Percentiles rank a stretch among this genome's conserved stretches.
Evolutionary conservation across 2,888 invertebrate species (phyloP).

Genomic region (Eupithecia pulchellata): DNA sequence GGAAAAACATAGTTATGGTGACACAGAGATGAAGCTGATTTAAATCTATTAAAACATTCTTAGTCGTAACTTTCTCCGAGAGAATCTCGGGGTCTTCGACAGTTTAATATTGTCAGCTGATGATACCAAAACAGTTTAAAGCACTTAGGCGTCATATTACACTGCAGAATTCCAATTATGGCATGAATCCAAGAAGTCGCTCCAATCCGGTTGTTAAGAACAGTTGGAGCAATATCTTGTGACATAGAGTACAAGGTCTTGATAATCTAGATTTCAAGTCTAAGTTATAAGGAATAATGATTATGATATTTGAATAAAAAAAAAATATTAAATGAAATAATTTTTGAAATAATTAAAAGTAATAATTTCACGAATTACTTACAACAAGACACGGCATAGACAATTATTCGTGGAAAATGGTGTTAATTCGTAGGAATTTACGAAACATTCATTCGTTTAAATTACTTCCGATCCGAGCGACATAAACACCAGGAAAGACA

Average conservation of each 20-base stretch:
- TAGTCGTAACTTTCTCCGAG: slow-evolving; percentile 34
- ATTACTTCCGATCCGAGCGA: slow-evolving; percentile 14
- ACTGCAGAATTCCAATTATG: slow-evolving; percentile 8
- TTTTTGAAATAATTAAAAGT: neutral
- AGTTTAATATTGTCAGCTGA: slow-evolving; percentile 3
- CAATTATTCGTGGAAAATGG: slow-evolving; percentile 19
- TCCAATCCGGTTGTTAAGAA: neutral
- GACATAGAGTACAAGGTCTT: neutral
- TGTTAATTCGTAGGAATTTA: slow-evolving; percentile 23
- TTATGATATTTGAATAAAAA: neutral
- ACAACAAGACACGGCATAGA: slow-evolving; percentile 15
- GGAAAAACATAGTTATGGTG: slow-evolving; percentile 37
- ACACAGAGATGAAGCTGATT: slow-evolving; percentile 38
- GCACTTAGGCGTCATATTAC: slow-evolving; percentile 5
- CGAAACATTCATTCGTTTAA: slow-evolving; percentile 14
- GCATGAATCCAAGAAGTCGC: slow-evolving; percentile 5
- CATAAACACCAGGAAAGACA: slow-evolving; percentile 16
- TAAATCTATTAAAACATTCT: slow-evolving; percentile 42
- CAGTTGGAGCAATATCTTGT: neutral
- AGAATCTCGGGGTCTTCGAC: slow-evolving; percentile 19
- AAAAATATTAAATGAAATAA: no score
- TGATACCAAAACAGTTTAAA: slow-evolving; percentile 12
- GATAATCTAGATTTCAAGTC: neutral
- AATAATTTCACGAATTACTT: neutral
- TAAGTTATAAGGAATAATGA: neutral